Evolutionary conservation across 2,888 invertebrate genomes (phyloP), one percentile per base, ranked within the genome.

Genomic region (Trilocha varians): DNA sequence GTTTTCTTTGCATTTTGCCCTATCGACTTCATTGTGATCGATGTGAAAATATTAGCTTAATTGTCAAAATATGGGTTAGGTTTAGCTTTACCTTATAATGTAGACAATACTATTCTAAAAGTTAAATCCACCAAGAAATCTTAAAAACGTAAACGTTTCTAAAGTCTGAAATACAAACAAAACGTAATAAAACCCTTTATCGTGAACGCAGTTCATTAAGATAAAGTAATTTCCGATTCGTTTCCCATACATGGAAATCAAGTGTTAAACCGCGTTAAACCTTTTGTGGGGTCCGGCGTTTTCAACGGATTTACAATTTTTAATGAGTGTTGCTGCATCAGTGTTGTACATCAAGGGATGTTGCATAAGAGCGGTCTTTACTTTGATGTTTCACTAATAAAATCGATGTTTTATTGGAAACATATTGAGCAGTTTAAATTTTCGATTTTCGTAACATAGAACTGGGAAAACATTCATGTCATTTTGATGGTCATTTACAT

Each of bases 271-370:
- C n/a, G 25, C 25, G 25, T 25, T 25, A 25, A 25, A 25, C 6
- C 25, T 25, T 47, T 42, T 41, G 34, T 45, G 39, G 44, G 36
- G 41, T 40, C 42, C 32, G 16, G 34, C 45, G 18, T 37, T 40
- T 38, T 40, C 44, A 3, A 25, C 46, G 55, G 53, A 55, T 52
- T 59, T 53, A 54, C 48, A 53, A 48, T 59, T 51, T 54, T 54
- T 57, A 58, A 64, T 55, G 53, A 55, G 48, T 44, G 56, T 67
- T 60, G 57, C 65, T 48, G 59, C 59, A 69, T 64, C 58, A 55
- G 47, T 43, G 43, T 41, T 50, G 55, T 52, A 52, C 58, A 62
- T 66, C 61, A 63, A 56, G 25, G 62, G 47, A 32, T 32, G 41
- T 59, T 62, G 58, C 59, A 48, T 55, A 54, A 55, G 36, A 43